These are phyloP conservation scores for Diarsia dahlii DNA, from an alignment of 2,888 invertebrate genomes.

Conservation along the genomic window DNA sequence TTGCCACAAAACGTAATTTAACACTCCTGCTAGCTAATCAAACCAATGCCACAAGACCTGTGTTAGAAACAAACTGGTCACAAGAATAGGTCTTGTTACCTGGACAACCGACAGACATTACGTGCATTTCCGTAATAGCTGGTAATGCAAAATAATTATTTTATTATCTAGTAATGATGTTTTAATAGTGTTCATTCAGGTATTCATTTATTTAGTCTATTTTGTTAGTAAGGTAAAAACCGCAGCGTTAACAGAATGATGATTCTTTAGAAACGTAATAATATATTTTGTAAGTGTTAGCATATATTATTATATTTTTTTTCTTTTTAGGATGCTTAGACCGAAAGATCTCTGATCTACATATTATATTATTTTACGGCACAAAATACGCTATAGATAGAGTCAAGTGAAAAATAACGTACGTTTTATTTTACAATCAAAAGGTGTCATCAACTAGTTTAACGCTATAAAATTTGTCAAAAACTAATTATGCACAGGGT, in stretches of 20 bases:
- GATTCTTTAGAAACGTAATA: not conserved
- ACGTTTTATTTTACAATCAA: not conserved
- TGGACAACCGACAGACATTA: slow-evolving; percentile 39
- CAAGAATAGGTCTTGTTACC: slow-evolving; percentile 24
- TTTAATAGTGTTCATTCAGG: slow-evolving; percentile 32
- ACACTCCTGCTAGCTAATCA: slow-evolving; percentile 73
- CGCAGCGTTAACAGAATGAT: not conserved
- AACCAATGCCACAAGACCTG: slow-evolving; percentile 65
- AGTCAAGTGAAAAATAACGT: not conserved
- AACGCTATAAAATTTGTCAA: slow-evolving; percentile 61
- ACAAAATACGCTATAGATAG: not conserved
- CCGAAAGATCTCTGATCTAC: not conserved
- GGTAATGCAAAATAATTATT: slow-evolving; percentile 60
- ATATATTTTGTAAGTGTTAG: too few relatives aligned
- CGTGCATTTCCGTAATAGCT: slow-evolving; percentile 61
- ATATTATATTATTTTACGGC: not conserved
- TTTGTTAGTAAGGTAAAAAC: not conserved
- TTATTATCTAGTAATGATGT: slow-evolving; percentile 45
- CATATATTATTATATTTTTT: too few relatives aligned
- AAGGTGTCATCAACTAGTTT: slow-evolving; percentile 12
- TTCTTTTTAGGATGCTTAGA: too few relatives aligned
- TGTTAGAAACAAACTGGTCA: slow-evolving; percentile 7
- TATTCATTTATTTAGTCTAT: slow-evolving; percentile 13
- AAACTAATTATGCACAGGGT: slow-evolving; percentile 68
- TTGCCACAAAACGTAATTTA: slow-evolving; percentile 78